Evolutionary conservation across 2,113 vertebrate genomes (phyloP).

Genomic region (Todiramphus chloris): DNA sequence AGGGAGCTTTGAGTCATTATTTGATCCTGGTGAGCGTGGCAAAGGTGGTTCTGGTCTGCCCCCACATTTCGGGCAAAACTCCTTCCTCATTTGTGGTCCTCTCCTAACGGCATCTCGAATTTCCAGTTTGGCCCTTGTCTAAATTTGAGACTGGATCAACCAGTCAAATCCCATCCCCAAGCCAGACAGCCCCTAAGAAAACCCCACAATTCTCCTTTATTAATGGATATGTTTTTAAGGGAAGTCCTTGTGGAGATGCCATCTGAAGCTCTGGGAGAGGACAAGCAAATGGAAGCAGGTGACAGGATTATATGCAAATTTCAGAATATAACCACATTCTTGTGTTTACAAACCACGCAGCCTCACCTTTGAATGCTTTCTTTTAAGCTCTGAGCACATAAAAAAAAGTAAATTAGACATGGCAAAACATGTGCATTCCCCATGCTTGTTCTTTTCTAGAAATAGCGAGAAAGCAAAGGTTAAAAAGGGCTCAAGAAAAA

Average conservation of each 20-base stretch:
- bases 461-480: not conserved
- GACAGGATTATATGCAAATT: not conserved
- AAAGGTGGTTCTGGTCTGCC: not conserved
- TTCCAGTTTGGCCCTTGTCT: not conserved
- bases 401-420: not conserved
- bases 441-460: not conserved
- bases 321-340: not conserved
- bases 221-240: not conserved
- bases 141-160: slow-evolving; percentile 5
- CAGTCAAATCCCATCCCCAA: not conserved
- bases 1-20: slow-evolving; percentile 36
- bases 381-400: not conserved
- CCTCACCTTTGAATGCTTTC: not conserved
- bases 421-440: not conserved
- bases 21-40: not conserved
- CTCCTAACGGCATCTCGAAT: not conserved
- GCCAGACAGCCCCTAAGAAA: not conserved
- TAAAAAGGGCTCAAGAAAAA: not conserved
- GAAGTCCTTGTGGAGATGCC: not conserved
- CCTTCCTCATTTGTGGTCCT: not conserved
- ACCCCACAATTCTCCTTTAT: not conserved
- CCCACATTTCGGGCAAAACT: not conserved
- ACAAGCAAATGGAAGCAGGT: not conserved
- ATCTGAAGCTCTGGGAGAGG: not conserved
- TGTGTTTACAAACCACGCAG: not conserved